Base-by-base conservation (phyloP, 1,140 invertebrate species). In the Drosophila sproati region DNA sequence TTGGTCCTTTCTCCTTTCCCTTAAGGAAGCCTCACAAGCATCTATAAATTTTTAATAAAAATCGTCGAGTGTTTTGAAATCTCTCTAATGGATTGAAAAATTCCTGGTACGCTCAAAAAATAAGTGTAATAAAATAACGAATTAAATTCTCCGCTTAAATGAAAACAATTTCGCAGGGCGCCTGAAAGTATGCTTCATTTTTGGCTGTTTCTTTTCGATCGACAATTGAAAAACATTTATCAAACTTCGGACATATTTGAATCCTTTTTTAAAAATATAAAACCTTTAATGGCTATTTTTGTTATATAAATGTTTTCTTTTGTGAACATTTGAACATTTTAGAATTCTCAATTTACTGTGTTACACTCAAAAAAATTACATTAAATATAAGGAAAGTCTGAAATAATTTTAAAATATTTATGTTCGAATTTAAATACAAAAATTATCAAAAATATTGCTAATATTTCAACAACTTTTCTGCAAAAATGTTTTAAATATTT, bases 101-200 rank as follows among this genome's bases (percentile, higher is more conserved):
- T 43, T 43, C 3, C 39, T 43, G 10, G 10, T 4, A 10, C 39
- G 10, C 39, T 41, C 4, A n/a, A 41, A 2, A 3, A 10, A 5
- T 4, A 41, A 41, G 8, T 10, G 3, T 12, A 43, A 43, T n/a
- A 10, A n/a, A 43, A n/a, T 0, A 20, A 20, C 20, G 20, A 20
- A 20, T 20, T 20, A 20, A 20, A 20, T 20, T 43, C 39, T n/a
- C 41, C 10, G 6, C 12, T 45, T 60, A 34, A 47, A 28, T n/a
- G 51, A 31, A 34, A 32, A 4, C n/a, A 32, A 52, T 69, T 69
- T 50, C n/a, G 3, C 3, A 0, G 32, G 41, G 6, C 3, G 31
- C 56, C 63, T 34, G 43, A 67, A 77, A 80, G 66, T 67, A 74
- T 55, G 69, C 80, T 63, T 60, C 34, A 52, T 5, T 48, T 73